Percentiles rank a stretch among this genome's conserved stretches.
Evolutionary conservation across 2,888 invertebrate genomes (phyloP).

Genomic region (Lordiphosa andalusiaca): DNA sequence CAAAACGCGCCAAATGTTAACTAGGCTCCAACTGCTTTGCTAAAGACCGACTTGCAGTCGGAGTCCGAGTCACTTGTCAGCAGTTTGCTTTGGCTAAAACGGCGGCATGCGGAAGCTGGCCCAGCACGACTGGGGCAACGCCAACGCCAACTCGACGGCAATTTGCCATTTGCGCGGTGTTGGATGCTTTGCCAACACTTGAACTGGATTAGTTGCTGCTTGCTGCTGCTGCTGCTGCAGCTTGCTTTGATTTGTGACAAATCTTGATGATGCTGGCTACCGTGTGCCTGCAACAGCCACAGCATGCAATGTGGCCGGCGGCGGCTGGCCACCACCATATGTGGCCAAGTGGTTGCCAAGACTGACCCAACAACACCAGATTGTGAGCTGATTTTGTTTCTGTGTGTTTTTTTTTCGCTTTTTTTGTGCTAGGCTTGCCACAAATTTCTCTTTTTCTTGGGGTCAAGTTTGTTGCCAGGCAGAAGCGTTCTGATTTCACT

Average conservation of each 20-base stretch:
- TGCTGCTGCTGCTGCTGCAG: constrained; percentile 35
- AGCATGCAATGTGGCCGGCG: constrained; percentile 45
- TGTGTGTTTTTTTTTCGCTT: constrained; percentile 20
- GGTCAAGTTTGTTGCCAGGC: constrained; percentile 68
- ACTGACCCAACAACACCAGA: constrained; percentile 36
- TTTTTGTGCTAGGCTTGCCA: constrained; percentile 36
- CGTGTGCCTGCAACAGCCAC: constrained; percentile 46
- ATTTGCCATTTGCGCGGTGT: constrained; percentile 37
- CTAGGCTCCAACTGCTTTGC: constrained; percentile 38
- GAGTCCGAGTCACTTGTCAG: constrained; percentile 64
- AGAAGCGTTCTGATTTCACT: constrained; percentile 69
- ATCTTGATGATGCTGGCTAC: constrained; percentile 69
- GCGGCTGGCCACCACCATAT: constrained; percentile 25
- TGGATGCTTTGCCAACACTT: constrained; percentile 45
- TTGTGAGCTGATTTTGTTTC: constrained; percentile 68
- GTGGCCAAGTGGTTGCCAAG: constrained; percentile 34
- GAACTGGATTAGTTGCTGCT: constrained; percentile 71
- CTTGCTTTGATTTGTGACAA: constrained; percentile 71
- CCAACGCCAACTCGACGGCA: constrained; percentile 50
- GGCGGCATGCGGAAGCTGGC: constrained; percentile 67
- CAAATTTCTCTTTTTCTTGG: constrained; percentile 74
- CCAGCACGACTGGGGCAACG: constrained; percentile 51
- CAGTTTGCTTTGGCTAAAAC: constrained; percentile 29
- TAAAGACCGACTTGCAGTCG: constrained; percentile 16
- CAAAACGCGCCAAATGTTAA: constrained; percentile 64